These are phyloP conservation scores for Deilephila porcellus DNA, from an alignment of 2,888 invertebrate species.

Conservation along the genomic window DNA sequence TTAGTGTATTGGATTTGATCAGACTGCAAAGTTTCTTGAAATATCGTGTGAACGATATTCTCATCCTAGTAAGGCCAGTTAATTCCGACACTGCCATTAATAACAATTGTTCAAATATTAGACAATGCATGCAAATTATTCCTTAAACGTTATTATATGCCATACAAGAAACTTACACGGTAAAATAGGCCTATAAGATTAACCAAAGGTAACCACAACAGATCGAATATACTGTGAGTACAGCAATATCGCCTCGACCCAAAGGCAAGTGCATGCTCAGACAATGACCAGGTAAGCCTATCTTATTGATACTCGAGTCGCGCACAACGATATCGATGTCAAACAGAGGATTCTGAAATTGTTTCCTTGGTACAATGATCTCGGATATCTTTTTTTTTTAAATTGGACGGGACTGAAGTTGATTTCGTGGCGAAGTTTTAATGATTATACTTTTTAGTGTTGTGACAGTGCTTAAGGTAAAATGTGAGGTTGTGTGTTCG, in stretches of 20 bases:
- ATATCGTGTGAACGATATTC: too few species aligned
- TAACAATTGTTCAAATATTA: too few species aligned
- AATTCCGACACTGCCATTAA: too few species aligned
- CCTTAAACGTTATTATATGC: too few species aligned
- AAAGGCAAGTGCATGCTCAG: neutral
- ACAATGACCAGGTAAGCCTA: neutral
- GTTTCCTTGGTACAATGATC: neutral
- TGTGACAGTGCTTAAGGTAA: neutral
- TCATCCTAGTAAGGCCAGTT: too few species aligned
- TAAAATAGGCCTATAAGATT: too few species aligned
- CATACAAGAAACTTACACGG: too few species aligned
- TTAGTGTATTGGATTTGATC: too few species aligned
- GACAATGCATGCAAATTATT: too few species aligned
- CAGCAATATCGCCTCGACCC: neutral
- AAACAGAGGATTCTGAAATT: neutral
- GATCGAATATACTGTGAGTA: too few species aligned
- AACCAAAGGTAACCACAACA: too few species aligned
- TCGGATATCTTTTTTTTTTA: neutral
- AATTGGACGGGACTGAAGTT: neutral
- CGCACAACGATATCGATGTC: constrained; percentile 12
- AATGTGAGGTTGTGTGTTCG: neutral
- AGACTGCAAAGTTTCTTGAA: too few species aligned
- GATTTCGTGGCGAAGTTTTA: neutral
- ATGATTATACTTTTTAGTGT: neutral
- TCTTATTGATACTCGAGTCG: constrained; percentile 8